Evolutionary conservation across 35 echinoderm and acorn worm species (phyloP), one percentile per base, ranked within the genome.

Genomic region (Lytechinus variegatus): DNA sequence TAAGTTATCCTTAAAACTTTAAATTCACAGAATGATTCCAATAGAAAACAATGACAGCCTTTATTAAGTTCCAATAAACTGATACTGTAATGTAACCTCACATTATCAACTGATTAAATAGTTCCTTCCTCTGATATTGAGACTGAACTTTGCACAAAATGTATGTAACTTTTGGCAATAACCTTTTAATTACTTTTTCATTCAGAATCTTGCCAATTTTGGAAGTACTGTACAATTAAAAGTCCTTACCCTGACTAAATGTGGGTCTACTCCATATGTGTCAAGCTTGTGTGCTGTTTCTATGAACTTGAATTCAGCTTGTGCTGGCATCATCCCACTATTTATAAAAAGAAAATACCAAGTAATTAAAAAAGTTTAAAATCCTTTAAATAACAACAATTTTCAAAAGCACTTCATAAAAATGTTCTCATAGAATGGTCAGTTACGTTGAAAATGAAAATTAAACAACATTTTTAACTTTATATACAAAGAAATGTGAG

Each of bases 191-290:
- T 79, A 79, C n/a, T 79, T 79, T 16, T 24, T 79, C 2, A 0
- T 44, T 44, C 33, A 79, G 14, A 79, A 79, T 16, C 19, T 79
- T n/a, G 66, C 66, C 66, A 79, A 79, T 24, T 24, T 6, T 79
- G 19, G 11, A 90, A 9, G 10, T 90, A 52, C 4, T 52, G 33
- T 44, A 44, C 2, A 44, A 44, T 54, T 90, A 12, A 90, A 21
- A 24, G 5, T 89, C 91, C 95, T 92, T 92, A 97, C 97, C 95
- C 95, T 87, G 5, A 96, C 97, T 91, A 95, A 95, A 96, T 97
- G 97, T 21, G 97, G 97, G 55, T 97, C 97, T 14, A 97, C 94
- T 54, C 97, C 97, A 96, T 97, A 97, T 11, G 97, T 97, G 21
- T 94, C 95, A 27, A 97, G 94, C 14, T 86, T 61, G 53, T 95